Evolutionary conservation across 1,140 invertebrate species (phyloP).

Genomic region (Microvelia longipes): DNA sequence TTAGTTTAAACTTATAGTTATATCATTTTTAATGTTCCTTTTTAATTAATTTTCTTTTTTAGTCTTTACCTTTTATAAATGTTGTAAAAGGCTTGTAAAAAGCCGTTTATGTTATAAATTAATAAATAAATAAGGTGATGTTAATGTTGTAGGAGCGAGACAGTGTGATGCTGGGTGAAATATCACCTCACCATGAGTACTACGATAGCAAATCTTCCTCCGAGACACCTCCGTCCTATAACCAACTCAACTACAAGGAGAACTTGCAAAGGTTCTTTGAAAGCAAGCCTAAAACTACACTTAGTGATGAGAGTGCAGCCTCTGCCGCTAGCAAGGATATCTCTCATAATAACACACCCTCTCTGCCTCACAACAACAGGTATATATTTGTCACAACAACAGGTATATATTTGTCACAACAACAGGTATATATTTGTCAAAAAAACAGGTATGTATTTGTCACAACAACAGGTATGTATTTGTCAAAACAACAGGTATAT

Average conservation of each 20-base stretch:
- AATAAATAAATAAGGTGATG: too few species aligned
- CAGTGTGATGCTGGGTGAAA: constrained; percentile 67
- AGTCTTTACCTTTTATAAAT: too few species aligned
- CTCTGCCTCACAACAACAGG: neutral
- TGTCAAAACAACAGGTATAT: too few species aligned
- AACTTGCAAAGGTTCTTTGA: constrained; percentile 70
- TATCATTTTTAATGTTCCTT: too few species aligned
- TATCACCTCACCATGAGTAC: constrained; percentile 69
- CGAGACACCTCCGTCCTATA: constrained; percentile 67
- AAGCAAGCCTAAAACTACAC: constrained; percentile 51
- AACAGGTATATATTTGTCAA: neutral
- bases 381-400: neutral
- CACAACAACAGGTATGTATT: too few species aligned
- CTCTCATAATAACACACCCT: too few species aligned
- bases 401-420: neutral
- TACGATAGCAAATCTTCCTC: constrained; percentile 65
- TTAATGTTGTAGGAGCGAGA: constrained; percentile 63
- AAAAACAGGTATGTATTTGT: neutral
- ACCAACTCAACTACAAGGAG: constrained; percentile 73
- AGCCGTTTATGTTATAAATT: constrained; percentile 12
- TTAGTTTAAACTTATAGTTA: too few species aligned
- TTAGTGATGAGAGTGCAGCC: constrained; percentile 25
- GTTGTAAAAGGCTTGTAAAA: too few species aligned
- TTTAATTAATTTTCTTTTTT: too few species aligned
- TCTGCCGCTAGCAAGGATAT: too few species aligned